A percentile compares a stretch with the other conserved stretches of the same genome.
These are phyloP conservation scores for Cotesia chilonis DNA, from an alignment of 1,140 invertebrate species.

Conservation along the genomic window DNA sequence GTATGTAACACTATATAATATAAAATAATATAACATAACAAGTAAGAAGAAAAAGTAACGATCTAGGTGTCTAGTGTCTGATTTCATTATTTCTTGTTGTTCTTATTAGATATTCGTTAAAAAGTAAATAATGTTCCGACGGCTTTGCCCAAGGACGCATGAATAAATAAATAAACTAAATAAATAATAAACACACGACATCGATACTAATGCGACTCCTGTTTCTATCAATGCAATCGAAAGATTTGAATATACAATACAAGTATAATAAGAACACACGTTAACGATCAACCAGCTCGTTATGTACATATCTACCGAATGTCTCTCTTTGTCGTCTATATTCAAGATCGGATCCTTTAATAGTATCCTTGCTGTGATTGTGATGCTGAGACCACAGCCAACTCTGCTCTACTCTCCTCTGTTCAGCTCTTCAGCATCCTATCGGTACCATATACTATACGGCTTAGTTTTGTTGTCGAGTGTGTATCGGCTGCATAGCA, in stretches of 20 bases:
- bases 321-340: constrained; percentile 6
- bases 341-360: constrained; percentile 2
- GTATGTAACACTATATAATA: background rate
- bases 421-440: too few species aligned
- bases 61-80: constrained; percentile 13
- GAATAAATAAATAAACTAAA: constrained; percentile 2
- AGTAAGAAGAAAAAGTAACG: background rate
- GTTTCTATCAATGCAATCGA: constrained; percentile 18
- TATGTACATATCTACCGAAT: constrained; percentile 28
- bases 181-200: background rate
- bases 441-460: too few species aligned
- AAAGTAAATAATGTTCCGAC: background rate
- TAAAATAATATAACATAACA: background rate
- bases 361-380: background rate
- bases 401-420: too few species aligned
- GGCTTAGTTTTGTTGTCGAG: constrained; percentile 7
- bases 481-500: constrained; percentile 27
- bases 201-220: constrained; percentile 19
- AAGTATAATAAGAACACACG: constrained; percentile 29
- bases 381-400: too few species aligned
- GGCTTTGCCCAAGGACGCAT: background rate
- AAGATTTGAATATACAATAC: constrained; percentile 8
- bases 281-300: constrained; percentile 34
- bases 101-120: background rate
- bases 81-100: constrained; percentile 2